Evolutionary conservation across 1,140 invertebrate genomes (phyloP).

Genomic region (Drosophila setifemur): DNA sequence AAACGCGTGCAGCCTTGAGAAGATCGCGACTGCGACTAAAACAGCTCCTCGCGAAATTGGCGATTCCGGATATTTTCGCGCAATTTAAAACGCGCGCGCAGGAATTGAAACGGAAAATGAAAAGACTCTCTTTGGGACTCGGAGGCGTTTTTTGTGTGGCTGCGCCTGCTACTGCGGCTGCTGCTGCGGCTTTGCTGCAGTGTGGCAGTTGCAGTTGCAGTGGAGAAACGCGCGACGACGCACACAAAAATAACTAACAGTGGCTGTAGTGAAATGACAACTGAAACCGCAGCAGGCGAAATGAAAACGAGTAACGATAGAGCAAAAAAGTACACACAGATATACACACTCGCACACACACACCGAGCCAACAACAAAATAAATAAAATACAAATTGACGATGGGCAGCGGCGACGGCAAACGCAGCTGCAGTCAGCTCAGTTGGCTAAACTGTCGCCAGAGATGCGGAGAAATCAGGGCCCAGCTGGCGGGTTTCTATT

Average conservation of each 20-base stretch:
- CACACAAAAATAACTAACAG: slow-evolving; percentile 77
- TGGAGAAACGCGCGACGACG: slow-evolving; percentile 43
- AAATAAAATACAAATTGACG: slow-evolving; percentile 48
- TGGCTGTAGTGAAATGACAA: slow-evolving; percentile 78
- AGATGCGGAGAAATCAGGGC: slow-evolving; percentile 13
- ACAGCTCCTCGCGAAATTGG: background rate
- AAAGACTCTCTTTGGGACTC: background rate
- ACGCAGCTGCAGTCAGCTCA: slow-evolving; percentile 49
- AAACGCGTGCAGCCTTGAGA: slow-evolving; percentile 54
- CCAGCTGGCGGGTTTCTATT: background rate
- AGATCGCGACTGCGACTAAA: slow-evolving; percentile 38
- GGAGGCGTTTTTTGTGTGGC: background rate
- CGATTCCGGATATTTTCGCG: slow-evolving; percentile 8
- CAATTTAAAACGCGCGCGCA: slow-evolving; percentile 10
- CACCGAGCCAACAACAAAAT: slow-evolving; percentile 27
- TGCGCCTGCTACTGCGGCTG: background rate
- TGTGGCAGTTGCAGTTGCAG: slow-evolving; percentile 7
- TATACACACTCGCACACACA: slow-evolving; percentile 23
- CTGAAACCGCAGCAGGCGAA: slow-evolving; percentile 76
- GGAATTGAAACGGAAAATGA: background rate
- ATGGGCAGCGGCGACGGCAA: slow-evolving; percentile 47
- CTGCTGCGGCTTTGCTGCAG: background rate
- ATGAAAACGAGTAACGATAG: slow-evolving; percentile 75
- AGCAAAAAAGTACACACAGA: slow-evolving; percentile 43
- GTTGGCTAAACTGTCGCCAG: slow-evolving; percentile 45